These are phyloP conservation scores for Geotrypetes seraphini DNA, from an alignment of 2,797 vertebrate genomes.

Conservation along the genomic window DNA sequence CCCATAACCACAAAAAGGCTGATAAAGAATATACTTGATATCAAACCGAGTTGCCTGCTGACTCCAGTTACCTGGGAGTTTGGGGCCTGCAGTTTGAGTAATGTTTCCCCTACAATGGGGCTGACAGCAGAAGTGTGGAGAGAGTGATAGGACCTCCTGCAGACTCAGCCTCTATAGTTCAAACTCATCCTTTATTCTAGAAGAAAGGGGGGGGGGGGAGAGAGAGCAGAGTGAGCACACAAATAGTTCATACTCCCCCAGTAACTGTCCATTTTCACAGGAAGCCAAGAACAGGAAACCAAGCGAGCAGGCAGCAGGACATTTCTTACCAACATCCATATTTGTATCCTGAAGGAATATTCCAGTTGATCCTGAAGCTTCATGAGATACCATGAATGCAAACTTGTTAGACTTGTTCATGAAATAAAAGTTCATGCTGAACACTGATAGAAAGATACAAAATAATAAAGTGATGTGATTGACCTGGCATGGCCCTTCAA, in stretches of 20 bases:
- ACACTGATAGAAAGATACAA: too few relatives aligned
- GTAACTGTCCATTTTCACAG: too few relatives aligned
- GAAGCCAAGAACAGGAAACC: too few relatives aligned
- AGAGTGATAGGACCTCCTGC: constrained; percentile 87
- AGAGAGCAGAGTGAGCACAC: constrained; percentile 60
- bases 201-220: constrained; percentile 42
- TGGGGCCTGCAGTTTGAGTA: constrained; percentile 70
- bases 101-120: constrained; percentile 77
- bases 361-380: too few relatives aligned
- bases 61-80: constrained; percentile 90
- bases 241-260: constrained; percentile 54
- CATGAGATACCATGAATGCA: too few relatives aligned
- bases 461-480: too few relatives aligned
- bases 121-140: constrained; percentile 99
- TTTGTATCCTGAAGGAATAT: too few relatives aligned
- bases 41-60: constrained; percentile 66
- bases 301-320: too few relatives aligned
- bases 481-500: too few relatives aligned
- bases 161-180: constrained; percentile 56
- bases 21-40: constrained; percentile 63
- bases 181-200: constrained; percentile 59
- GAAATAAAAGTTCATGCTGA: too few relatives aligned
- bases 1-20: constrained; percentile 66
- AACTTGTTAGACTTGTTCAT: too few relatives aligned
- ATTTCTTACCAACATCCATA: too few relatives aligned